Evolutionary conservation across 2,888 invertebrate genomes (phyloP).

Genomic region (Alloscopus bannaensis): DNA sequence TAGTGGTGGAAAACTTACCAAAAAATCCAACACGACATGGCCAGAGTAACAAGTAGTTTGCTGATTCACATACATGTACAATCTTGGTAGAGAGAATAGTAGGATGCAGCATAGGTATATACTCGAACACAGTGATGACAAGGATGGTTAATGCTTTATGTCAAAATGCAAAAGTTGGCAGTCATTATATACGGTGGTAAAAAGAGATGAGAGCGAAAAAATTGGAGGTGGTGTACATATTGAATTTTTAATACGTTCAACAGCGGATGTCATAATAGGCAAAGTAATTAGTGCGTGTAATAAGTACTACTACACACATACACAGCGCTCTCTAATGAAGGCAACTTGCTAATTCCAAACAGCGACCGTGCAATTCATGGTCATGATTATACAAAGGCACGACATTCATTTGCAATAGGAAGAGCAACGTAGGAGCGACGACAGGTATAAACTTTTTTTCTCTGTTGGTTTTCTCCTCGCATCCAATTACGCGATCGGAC

Average conservation of each 20-base stretch:
- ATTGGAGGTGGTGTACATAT: conserved; percentile 30
- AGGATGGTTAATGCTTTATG: background rate
- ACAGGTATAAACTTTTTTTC: conserved; percentile 10
- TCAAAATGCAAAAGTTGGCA: conserved; percentile 7
- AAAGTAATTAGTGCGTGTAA: conserved; percentile 59
- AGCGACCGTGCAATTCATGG: conserved; percentile 19
- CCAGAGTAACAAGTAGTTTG: conserved; percentile 29
- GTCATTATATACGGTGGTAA: too few relatives aligned
- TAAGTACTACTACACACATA: conserved; percentile 23
- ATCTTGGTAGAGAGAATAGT: too few relatives aligned
- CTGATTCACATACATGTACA: too few relatives aligned
- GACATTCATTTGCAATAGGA: conserved; percentile 5
- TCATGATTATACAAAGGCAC: conserved; percentile 28
- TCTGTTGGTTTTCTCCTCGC: conserved; percentile 15
- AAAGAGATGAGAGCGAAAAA: background rate
- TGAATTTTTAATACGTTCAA: conserved; percentile 63
- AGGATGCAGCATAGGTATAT: too few relatives aligned
- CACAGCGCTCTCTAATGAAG: background rate
- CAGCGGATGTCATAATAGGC: conserved; percentile 62
- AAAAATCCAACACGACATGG: conserved; percentile 6
- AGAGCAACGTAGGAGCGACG: background rate
- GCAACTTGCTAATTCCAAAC: conserved; percentile 3
- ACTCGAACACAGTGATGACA: too few relatives aligned
- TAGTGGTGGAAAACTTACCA: background rate
- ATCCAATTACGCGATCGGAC: conserved; percentile 41